Conservation (phyloP, 1,140 invertebrate genomes). For the Drosophila mojavensis region DNA sequence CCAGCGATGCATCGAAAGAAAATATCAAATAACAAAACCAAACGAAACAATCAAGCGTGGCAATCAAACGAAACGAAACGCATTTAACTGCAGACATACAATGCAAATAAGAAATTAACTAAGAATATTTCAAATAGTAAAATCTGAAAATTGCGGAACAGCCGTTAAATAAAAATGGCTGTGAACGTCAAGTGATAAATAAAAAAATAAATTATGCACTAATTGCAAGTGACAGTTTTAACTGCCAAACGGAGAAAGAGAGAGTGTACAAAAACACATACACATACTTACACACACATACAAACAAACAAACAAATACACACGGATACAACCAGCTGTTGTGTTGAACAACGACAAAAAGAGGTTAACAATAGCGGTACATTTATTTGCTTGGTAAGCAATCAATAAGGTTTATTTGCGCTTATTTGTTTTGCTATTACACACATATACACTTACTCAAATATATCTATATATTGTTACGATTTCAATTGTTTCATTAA, state of each 20-base stretch:
- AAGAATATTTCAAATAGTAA: slow-evolving; percentile 2
- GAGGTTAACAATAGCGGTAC: slow-evolving; percentile 57
- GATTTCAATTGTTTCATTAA: not conserved
- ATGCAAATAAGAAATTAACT: slow-evolving; percentile 7
- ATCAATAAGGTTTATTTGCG: slow-evolving; percentile 53
- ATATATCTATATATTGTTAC: not conserved
- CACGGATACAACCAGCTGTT: slow-evolving; percentile 58
- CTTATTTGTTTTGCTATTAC: slow-evolving; percentile 37
- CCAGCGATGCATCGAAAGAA: slow-evolving; percentile 35
- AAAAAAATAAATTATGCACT: slow-evolving; percentile 6
- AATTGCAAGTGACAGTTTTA: slow-evolving; percentile 47
- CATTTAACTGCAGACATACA: slow-evolving; percentile 45
- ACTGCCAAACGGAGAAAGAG: slow-evolving; percentile 17
- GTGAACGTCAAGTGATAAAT: slow-evolving; percentile 20
- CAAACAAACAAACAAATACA: slow-evolving; percentile 1
- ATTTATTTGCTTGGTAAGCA: slow-evolving; percentile 58
- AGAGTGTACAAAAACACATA: slow-evolving; percentile 32
- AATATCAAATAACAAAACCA: slow-evolving; percentile 49
- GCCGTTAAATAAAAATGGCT: slow-evolving; percentile 4
- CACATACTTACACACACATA: slow-evolving; percentile 1
- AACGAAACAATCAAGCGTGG: slow-evolving; percentile 62
- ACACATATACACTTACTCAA: not conserved
- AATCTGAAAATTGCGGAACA: not conserved
- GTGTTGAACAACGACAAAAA: slow-evolving; percentile 49
- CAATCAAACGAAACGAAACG: slow-evolving; percentile 63